Evolutionary conservation across 2,797 vertebrate species (phyloP).

Genomic region (Ctenopoma kingsleyae): DNA sequence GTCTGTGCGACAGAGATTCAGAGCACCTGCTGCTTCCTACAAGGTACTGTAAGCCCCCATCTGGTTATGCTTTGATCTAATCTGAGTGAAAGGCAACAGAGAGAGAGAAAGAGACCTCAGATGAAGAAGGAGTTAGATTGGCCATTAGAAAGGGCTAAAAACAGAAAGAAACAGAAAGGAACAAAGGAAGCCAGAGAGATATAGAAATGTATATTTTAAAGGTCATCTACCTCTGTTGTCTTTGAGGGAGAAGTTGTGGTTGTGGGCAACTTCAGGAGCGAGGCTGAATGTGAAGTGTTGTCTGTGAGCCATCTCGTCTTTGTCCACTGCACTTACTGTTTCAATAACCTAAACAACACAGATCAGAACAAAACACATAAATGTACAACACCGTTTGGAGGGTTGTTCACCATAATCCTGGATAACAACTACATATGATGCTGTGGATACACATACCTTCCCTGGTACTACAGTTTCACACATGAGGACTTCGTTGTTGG

Average conservation of each 20-base stretch:
- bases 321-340: constrained; percentile 94
- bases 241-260: constrained; percentile 96
- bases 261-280: constrained; percentile 91
- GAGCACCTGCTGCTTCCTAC: constrained; percentile 75
- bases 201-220: neutral
- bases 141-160: neutral
- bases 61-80: constrained; percentile 75
- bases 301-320: constrained; percentile 93
- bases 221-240: constrained; percentile 92
- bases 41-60: constrained; percentile 73
- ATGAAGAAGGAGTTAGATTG: constrained; percentile 21
- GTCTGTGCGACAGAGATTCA: constrained; percentile 46
- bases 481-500: constrained; percentile 91
- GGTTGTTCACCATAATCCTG: neutral
- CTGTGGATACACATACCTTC: constrained; percentile 82
- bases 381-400: neutral
- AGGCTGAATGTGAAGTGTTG: constrained; percentile 95
- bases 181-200: neutral
- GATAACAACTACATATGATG: neutral
- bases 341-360: constrained; percentile 87
- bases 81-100: constrained; percentile 39
- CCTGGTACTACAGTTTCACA: constrained; percentile 92
- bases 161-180: neutral
- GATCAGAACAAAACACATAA: neutral
- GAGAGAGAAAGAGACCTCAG: constrained; percentile 17